A percentile compares a stretch with the other conserved stretches of the same genome.
Conservation (phyloP, 2,888 invertebrate species). For the Chesias legatella region DNA sequence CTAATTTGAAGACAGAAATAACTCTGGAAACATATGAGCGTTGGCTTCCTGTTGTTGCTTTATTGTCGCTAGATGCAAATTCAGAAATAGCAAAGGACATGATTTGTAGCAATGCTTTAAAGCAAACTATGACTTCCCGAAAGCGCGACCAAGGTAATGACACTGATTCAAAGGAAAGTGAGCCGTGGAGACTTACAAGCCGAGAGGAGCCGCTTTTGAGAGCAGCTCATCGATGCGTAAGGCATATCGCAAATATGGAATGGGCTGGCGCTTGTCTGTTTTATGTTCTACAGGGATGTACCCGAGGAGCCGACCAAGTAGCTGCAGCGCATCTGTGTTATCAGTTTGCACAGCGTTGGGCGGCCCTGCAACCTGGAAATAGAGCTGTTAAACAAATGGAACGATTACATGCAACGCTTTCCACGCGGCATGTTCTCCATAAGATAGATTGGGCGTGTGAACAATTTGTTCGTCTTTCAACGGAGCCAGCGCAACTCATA, state of each 20-base stretch:
- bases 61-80: constrained; percentile 64
- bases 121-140: constrained; percentile 75
- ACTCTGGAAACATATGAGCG: constrained; percentile 72
- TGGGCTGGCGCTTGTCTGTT: constrained; percentile 78
- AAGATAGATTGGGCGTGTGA: constrained; percentile 74
- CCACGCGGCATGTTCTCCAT: constrained; percentile 68
- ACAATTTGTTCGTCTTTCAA: constrained; percentile 62
- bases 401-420: constrained; percentile 65
- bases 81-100: constrained; percentile 72
- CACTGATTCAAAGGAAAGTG: constrained; percentile 49
- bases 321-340: constrained; percentile 74
- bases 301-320: constrained; percentile 76
- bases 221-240: constrained; percentile 71
- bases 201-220: constrained; percentile 68
- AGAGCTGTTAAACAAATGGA: constrained; percentile 75
- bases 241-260: constrained; percentile 75
- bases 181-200: constrained; percentile 65
- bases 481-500: constrained; percentile 72
- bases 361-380: constrained; percentile 68
- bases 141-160: constrained; percentile 50
- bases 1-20: constrained; percentile 74
- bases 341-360: constrained; percentile 76
- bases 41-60: constrained; percentile 66
- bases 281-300: constrained; percentile 72
- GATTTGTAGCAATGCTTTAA: constrained; percentile 76